Percentiles rank a stretch among this genome's conserved stretches.
These are phyloP conservation scores for Cydia amplana DNA, from an alignment of 1,140 invertebrate genomes.

Conservation along the genomic window DNA sequence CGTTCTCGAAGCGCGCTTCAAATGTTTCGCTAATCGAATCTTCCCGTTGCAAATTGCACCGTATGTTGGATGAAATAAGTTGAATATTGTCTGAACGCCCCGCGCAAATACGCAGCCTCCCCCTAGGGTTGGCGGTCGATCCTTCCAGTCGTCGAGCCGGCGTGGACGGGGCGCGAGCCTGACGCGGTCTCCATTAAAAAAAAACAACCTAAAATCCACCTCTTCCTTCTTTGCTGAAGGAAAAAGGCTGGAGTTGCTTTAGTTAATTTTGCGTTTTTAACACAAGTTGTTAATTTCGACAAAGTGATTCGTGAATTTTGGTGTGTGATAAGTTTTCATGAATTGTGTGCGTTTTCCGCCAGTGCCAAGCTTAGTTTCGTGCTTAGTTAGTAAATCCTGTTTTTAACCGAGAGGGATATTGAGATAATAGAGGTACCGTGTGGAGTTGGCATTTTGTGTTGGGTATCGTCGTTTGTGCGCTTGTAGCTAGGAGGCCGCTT, in stretches of 20 bases:
- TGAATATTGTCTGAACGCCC: slow-evolving; percentile 36
- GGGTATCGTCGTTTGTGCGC: slow-evolving; percentile 70
- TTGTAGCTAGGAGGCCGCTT: slow-evolving; percentile 72
- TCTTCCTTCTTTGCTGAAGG: slow-evolving; percentile 66
- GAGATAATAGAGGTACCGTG: slow-evolving; percentile 56
- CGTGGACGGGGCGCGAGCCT: slow-evolving; percentile 66
- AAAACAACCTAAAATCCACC: slow-evolving; percentile 59
- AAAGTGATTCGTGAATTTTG: slow-evolving; percentile 32
- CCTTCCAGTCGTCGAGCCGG: slow-evolving; percentile 73
- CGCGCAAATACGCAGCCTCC: slow-evolving; percentile 70
- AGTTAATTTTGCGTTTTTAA: slow-evolving; percentile 70
- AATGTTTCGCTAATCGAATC: slow-evolving; percentile 50
- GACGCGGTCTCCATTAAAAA: slow-evolving; percentile 45
- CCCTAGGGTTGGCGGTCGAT: slow-evolving; percentile 74
- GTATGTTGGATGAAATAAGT: slow-evolving; percentile 44
- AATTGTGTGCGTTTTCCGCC: slow-evolving; percentile 43
- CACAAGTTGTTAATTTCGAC: slow-evolving; percentile 65
- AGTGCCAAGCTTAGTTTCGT: slow-evolving; percentile 59
- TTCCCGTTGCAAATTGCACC: slow-evolving; percentile 41
- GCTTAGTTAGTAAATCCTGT: slow-evolving; percentile 60
- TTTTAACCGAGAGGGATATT: slow-evolving; percentile 45
- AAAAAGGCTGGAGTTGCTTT: slow-evolving; percentile 53
- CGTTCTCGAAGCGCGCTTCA: slow-evolving; percentile 38
- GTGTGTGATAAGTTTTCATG: slow-evolving; percentile 32
- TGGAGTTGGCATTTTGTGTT: slow-evolving; percentile 64